phyloP scores from a whole-genome alignment of 2,113 vertebrate genomes.

The Riparia riparia region DNA sequence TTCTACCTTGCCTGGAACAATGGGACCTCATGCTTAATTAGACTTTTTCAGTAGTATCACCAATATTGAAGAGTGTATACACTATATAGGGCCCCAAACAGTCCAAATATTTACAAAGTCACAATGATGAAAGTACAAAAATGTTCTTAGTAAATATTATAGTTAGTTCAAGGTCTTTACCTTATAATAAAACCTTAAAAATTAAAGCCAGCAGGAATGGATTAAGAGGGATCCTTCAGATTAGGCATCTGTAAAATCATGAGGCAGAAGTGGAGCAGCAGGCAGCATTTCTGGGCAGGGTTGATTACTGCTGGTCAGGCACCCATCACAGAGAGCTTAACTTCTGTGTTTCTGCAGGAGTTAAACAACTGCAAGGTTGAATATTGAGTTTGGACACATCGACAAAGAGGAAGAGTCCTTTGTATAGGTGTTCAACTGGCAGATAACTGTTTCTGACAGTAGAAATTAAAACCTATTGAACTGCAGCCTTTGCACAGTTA shows the following conservation, averaged over 20 bases:
- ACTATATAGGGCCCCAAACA: not conserved
- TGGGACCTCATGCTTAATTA: not conserved
- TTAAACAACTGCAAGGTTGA: not conserved
- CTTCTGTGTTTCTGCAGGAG: not conserved
- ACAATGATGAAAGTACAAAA: not conserved
- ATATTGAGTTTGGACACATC: not conserved
- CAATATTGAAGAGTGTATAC: not conserved
- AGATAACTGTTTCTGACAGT: not conserved
- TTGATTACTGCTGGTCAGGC: not conserved
- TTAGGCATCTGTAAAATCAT: conserved; percentile 6
- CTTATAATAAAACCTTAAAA: conserved; percentile 19
- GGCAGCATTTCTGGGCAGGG: not conserved
- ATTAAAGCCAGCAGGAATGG: not conserved
- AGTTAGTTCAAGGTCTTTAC: not conserved
- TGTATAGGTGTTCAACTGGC: not conserved
- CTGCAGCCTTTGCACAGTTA: not conserved
- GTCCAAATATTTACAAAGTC: not conserved
- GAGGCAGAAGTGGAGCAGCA: conserved; percentile 11
- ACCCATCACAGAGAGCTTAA: not conserved
- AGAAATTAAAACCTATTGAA: not conserved
- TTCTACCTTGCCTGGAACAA: not conserved
- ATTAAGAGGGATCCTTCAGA: conserved; percentile 17
- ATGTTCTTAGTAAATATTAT: not conserved
- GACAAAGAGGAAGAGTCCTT: not conserved
- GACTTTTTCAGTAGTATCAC: not conserved